Evolutionary conservation across 2,113 vertebrate genomes (phyloP), one percentile per base, ranked within the genome.

Genomic region (Cephalopterus ornatus): DNA sequence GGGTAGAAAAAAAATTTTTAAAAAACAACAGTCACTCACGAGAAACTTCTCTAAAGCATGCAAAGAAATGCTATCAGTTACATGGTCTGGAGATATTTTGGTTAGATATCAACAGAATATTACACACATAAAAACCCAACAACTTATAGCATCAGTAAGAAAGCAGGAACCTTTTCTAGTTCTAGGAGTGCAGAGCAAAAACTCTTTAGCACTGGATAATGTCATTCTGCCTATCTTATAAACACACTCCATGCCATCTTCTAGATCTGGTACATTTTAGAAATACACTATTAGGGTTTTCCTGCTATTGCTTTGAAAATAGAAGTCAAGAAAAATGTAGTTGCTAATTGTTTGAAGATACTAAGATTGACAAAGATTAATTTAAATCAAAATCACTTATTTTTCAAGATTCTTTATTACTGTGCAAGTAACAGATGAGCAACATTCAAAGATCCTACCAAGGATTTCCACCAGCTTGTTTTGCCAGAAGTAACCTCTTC

Each of bases 401-500:
- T 89, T 74, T 70, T 76, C 56, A 55, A 12, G 21, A 55, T 59
- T 90, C 59, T 72, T 85, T 82, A 91, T 35, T 90, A 46, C 37
- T 76, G 37, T 58, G 42, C 35, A 75, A 74, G 44, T 74, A 91
- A 53, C 22, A 87, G 37, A 49, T 53, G 30, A 96, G 63, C 47
- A 47, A 24, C 37, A 66, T 62, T 89, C 28, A 37, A 75, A 82
- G 35, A 49, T 37, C 97, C 98, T 98, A 99, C 99, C 99, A 99
- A 84, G 99, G 99, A 95, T 99, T 99, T 97, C 98, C 99, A 74
- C 98, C 98, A 66, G 98, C 98, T 97, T 99, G 99, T 96, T 99
- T 99, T 96, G 99, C 99, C 97, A 99, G 97, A 95, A 99, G 97
- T 84, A 99, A 96, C 95, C 97, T 98, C 96, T 99, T 99, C 94